Evolutionary conservation across 2,113 vertebrate species (phyloP).

Genomic region (Lycaon pictus): DNA sequence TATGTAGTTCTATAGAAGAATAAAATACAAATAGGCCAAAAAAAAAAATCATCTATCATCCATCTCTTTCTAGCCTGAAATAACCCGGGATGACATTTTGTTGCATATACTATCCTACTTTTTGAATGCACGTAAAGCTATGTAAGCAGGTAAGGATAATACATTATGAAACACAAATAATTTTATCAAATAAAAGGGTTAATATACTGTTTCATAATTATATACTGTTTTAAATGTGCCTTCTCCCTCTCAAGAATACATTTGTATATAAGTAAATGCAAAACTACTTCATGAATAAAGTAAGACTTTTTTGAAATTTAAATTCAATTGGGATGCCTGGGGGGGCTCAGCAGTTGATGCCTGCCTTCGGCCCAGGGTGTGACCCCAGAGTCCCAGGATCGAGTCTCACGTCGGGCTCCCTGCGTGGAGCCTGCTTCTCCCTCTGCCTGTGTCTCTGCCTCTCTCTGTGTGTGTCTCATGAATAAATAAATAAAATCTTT

Average conservation of each 20-base stretch:
- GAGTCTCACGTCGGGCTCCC: no score
- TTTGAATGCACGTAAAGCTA: background rate
- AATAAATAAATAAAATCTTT: no score
- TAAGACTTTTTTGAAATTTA: background rate
- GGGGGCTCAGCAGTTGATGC: no score
- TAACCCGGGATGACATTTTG: background rate
- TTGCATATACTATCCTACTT: background rate
- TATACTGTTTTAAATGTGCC: background rate
- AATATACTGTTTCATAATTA: background rate
- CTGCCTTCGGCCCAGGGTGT: no score
- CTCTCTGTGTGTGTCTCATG: no score
- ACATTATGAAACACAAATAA: constrained; percentile 10
- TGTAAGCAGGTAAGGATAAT: background rate
- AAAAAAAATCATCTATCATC: background rate
- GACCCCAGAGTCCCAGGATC: no score
- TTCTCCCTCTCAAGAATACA: background rate
- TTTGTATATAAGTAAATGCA: constrained; percentile 16
- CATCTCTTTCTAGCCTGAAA: background rate
- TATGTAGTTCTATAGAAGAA: background rate
- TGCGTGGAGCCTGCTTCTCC: no score
- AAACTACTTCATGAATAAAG: constrained; percentile 2
- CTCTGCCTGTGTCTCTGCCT: no score
- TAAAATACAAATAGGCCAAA: background rate
- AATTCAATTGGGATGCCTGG: no score
- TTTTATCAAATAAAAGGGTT: background rate